Base-by-base conservation (phyloP, 2,113 vertebrate species). In the Pantherophis guttatus region DNA sequence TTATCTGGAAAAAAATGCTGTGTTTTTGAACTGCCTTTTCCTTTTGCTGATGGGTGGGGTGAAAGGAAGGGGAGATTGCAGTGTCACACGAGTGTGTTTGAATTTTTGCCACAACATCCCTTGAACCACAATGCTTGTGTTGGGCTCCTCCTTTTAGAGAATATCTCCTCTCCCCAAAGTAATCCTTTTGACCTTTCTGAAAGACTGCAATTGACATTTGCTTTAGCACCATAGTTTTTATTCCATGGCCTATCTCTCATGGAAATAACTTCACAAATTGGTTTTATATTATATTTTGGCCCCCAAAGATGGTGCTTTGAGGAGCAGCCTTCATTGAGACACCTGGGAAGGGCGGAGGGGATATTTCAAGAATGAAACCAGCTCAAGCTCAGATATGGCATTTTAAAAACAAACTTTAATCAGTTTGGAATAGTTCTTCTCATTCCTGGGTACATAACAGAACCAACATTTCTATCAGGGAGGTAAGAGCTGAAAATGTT, bases 351-450 rank as follows among this genome's bases (percentile, higher is more conserved):
- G 6, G 70, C n/a, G 6, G 33, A 17, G 19, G 33, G 33, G 33
- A 19, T 81, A 39, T 21, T 0, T 6, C 65, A 91, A 93, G 93
- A 7, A 86, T 57, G 8, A 0, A 62, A 39, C 7, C 33, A 94
- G 96, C 95, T 44, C 0, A 5, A 94, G 95, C 93, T 94, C 87
- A 94, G 94, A 94, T 58, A 52, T 24, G 75, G 59, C 57, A 44
- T 94, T 94, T 85, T 89, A 86, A 86, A 91, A 91, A 89, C 3
- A 0, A 85, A 93, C 95, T 93, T 92, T 95, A 92, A 96, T 96
- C 93, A 11, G 53, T 88, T 29, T 0, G 0, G 12, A 0, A 53
- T 44, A 50, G 50, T 55, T 33, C 89, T 87, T 87, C 59, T 88
- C 33, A 48, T 62, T 90, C 55, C 26, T 54, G 1, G 23, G 75